A percentile compares a stretch with the other conserved stretches of the same genome.
phyloP scores from a whole-genome alignment of 2,113 vertebrate species.

The Eulacestoma nigropectus region DNA sequence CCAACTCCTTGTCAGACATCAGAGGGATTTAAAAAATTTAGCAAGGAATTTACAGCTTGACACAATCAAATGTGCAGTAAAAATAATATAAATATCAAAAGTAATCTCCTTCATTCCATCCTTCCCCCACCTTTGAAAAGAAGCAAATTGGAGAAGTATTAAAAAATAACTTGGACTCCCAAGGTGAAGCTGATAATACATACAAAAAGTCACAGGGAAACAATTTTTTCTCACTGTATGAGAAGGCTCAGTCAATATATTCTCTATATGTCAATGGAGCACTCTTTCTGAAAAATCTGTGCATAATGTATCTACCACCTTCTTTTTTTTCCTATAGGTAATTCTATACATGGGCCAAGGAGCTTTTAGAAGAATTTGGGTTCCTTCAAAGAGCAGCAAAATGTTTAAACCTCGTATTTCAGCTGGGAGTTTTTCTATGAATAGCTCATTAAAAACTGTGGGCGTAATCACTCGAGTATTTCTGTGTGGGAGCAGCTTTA shows the following conservation, averaged over 20 bases:
- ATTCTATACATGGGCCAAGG: neutral
- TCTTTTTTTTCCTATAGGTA: neutral
- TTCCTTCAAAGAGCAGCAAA: neutral
- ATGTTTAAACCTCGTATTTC: neutral
- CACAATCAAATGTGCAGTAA: conserved; percentile 48
- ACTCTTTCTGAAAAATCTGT: neutral
- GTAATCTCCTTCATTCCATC: neutral
- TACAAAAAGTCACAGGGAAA: neutral
- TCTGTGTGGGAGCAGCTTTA: neutral
- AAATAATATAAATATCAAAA: conserved; percentile 40
- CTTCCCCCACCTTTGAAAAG: neutral
- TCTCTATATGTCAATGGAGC: neutral
- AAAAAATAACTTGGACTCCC: neutral
- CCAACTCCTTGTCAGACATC: conserved; percentile 68
- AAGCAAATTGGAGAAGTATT: conserved; percentile 25
- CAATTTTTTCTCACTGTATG: neutral
- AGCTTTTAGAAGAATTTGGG: neutral
- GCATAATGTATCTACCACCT: neutral
- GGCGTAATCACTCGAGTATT: neutral
- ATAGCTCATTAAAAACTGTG: neutral
- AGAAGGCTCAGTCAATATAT: neutral
- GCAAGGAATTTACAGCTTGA: conserved; percentile 64
- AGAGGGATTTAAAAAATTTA: conserved; percentile 67
- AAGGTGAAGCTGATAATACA: neutral
- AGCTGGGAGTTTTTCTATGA: neutral